These are phyloP conservation scores for Lepidotrigona ventralis DNA, from an alignment of 1,140 invertebrate species.

Conservation along the genomic window DNA sequence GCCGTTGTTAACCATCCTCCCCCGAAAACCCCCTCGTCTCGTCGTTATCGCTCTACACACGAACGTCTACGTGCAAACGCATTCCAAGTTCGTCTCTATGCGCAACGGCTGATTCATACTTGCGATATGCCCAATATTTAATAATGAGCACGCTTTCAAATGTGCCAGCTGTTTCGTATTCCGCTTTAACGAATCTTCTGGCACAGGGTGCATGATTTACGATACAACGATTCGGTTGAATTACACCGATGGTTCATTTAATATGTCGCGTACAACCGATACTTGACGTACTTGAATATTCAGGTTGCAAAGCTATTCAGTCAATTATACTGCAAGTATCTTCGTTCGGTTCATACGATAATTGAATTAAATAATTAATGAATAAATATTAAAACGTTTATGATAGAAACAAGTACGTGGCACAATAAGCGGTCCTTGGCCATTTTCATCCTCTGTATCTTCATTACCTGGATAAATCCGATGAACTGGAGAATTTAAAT, in stretches of 20 bases:
- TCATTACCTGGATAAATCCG: neutral
- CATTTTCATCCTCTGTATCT: neutral
- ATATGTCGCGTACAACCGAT: neutral
- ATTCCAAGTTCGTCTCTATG: neutral
- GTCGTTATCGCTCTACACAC: constrained; percentile 23
- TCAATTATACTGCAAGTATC: neutral
- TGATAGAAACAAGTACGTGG: too few species aligned
- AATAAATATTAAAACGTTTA: too few species aligned
- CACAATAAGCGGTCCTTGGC: neutral
- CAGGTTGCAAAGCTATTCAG: neutral
- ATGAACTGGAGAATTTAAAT: constrained; percentile 8
- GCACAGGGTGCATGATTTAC: neutral
- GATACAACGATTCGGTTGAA: neutral
- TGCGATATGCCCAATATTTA: constrained; percentile 19
- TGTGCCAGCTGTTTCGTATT: neutral
- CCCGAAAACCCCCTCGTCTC: neutral
- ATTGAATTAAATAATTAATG: neutral
- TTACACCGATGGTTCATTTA: neutral
- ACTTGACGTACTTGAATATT: neutral
- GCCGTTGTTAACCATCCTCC: neutral
- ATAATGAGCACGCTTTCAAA: constrained; percentile 3
- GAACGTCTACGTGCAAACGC: neutral
- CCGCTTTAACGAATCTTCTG: neutral
- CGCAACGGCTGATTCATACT: neutral
- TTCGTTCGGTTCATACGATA: neutral